Percentiles rank a stretch among this genome's conserved stretches.
phyloP scores from a whole-genome alignment of 2,888 invertebrate genomes.

The Metallyticus violacea region DNA sequence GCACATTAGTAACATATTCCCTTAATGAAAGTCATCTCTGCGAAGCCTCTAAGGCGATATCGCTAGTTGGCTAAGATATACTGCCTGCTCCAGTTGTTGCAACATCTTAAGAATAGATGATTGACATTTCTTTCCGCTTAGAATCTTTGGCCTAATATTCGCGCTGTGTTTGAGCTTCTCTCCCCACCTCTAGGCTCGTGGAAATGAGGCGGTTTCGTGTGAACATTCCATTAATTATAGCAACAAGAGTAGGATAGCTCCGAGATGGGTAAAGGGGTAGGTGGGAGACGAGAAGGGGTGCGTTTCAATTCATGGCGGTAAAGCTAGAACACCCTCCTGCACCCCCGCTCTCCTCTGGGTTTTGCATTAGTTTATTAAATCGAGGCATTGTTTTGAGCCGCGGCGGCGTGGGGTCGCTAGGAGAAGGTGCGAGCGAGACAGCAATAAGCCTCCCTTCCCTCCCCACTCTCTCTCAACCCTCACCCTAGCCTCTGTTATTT shows the following conservation, averaged over 20 bases:
- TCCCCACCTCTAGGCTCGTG: not conserved
- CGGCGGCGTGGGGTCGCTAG: not conserved
- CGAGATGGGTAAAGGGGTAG: not conserved
- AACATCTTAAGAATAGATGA: not conserved
- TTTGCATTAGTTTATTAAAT: slow-evolving; percentile 35
- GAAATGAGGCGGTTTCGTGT: slow-evolving; percentile 31
- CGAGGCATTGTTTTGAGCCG: slow-evolving; percentile 32
- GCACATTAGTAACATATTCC: no score
- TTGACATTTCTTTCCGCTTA: slow-evolving; percentile 25
- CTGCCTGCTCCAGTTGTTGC: no score
- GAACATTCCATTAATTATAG: slow-evolving; percentile 36
- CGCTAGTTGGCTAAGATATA: no score
- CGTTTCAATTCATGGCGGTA: slow-evolving; percentile 25
- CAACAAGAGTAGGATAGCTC: slow-evolving; percentile 26
- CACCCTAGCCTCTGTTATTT: slow-evolving; percentile 21
- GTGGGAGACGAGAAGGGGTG: not conserved
- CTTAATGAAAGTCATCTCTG: no score
- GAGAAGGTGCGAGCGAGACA: not conserved
- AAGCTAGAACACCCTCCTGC: slow-evolving; percentile 16
- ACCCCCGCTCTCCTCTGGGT: slow-evolving; percentile 12
- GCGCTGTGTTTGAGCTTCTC: not conserved
- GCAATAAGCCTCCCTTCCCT: not conserved
- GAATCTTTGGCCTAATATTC: slow-evolving; percentile 27
- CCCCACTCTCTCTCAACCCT: no score
- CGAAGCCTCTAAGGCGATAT: no score